Base-by-base conservation (phyloP, 1,140 invertebrate genomes). In the Penaeus japonicus region DNA sequence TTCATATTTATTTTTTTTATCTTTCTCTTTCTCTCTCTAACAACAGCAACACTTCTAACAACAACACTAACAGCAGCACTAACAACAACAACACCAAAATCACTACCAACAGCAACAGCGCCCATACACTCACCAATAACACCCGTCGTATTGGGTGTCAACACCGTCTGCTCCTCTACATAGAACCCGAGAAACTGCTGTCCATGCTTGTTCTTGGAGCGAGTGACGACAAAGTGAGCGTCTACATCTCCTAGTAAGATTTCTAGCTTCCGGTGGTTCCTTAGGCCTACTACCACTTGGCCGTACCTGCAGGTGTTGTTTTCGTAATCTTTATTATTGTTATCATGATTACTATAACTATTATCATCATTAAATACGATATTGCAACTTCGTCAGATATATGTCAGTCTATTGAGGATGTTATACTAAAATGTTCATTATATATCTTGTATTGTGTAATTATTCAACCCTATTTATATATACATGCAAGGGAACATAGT, bases 101-200 rank as follows among this genome's bases (percentile, higher is more conserved):
- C n/a, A n/a, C n/a, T n/a, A n/a, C n/a, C n/a, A n/a, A 32, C 27
- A 73, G n/a, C 27, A 24, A 62, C n/a, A 55, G 18, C 15, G 4
- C 30, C n/a, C 12, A 24, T 55, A 39, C 47, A 47, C 75, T 7
- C 84, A 90, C 90, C 90, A 24, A 90, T 90, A 15, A 90, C 86
- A 10, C 90, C 90, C 0, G 90, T 90, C 24, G 90, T 90, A 80
- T 89, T 89, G 4, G 87, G 90, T 1, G 90, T 89, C 27, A 90
- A 84, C 3, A 89, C 47, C 2, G 65, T 65, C 53, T 87, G 90
- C 22, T 84, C 79, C 79, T 90, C 82, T 1, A 90, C 65, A 73
- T 90, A 90, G 32, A 90, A 82, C 39, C 90, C 90, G n/a, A 90
- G 87, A 73, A 90, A 90, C 32, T 82, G 53, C 27, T 90, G 90